A percentile compares a stretch with the other conserved stretches of the same genome.
These are phyloP conservation scores for Caenorhabditis sp. DNA, from an alignment of 2,888 invertebrate species.

Conservation along the genomic window DNA sequence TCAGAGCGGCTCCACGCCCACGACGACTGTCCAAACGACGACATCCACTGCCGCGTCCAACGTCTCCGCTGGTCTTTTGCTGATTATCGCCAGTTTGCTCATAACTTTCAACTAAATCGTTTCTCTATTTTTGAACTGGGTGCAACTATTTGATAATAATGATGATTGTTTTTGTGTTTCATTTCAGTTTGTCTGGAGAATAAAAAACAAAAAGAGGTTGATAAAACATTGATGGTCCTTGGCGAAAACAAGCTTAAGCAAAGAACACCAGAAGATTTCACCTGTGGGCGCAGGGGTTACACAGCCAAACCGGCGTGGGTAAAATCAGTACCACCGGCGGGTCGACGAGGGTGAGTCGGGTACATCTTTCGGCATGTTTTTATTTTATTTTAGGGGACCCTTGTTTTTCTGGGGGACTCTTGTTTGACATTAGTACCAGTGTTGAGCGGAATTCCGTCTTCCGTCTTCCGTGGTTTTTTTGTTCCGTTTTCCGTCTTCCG, in stretches of 20 bases:
- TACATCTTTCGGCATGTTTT: too few relatives aligned
- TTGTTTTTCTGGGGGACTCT: too few relatives aligned
- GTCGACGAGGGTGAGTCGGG: too few relatives aligned
- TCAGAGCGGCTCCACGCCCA: conserved; percentile 8
- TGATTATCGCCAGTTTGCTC: background rate
- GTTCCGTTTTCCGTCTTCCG: too few relatives aligned
- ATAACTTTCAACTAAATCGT: background rate
- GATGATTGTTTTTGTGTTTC: conserved; percentile 18
- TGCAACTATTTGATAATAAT: background rate
- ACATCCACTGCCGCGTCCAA: conserved; percentile 1
- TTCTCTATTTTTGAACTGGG: background rate
- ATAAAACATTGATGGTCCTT: conserved; percentile 39
- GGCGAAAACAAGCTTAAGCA: background rate
- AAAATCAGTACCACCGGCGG: too few relatives aligned
- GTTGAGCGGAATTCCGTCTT: too few relatives aligned
- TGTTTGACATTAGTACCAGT: too few relatives aligned
- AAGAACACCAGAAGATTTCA: background rate
- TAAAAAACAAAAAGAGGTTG: conserved; percentile 26
- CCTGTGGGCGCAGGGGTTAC: too few relatives aligned
- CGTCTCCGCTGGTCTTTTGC: conserved; percentile 17
- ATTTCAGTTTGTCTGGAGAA: conserved; percentile 3
- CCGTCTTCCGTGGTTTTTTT: too few relatives aligned
- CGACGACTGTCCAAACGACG: conserved; percentile 8
- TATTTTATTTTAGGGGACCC: too few relatives aligned
- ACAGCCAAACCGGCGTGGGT: too few relatives aligned